Evolutionary conservation across 2,888 invertebrate species (phyloP), one percentile per base, ranked within the genome.

Genomic region (Xestobium rufovillosum): DNA sequence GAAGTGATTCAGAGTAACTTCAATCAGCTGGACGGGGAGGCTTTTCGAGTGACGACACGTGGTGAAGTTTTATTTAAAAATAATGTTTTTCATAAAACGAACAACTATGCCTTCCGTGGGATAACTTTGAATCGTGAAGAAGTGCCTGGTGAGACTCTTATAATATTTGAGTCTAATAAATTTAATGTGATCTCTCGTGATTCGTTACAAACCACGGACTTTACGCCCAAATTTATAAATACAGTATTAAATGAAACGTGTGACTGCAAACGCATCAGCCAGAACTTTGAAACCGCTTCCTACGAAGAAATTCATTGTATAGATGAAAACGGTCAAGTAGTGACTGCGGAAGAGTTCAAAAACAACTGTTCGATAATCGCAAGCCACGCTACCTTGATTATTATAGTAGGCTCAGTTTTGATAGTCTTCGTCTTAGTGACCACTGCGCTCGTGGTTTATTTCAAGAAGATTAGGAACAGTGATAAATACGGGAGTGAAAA

Each of bases 101-200:
- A 70, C 28, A 68, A 73, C 36, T 78, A 78, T 2, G 79, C 81
- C 4, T 79, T 84, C 48, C 59, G 70, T 3, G 79, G 76, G 0
- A 72, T 80, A 12, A 66, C 60, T 10, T 67, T 71, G 3, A 70
- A 72, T 31, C 57, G 60, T 14, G 69, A 72, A 23, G 66, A 71
- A 36, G 56, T 67, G 8, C 63, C 56, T 56, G 32, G 59, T 59
- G 54, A 67, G 65, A 13, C 73, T 71, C 49, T 73, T 71, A 53
- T 67, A 75, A 36, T 62, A 12, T 75, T 84, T 47, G 76, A 78
- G 49, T 77, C 79, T 50, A 81, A 80, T 53, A 77, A 73, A 9
- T 65, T 83, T 27, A 64, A 66, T 1, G 61, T 60, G 35, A 64
- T 81, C 49, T 70, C 69, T 19, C 70, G 73, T 2, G 67, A 72